Evolutionary conservation across 2,888 invertebrate genomes (phyloP).

Genomic region (Hedya salicella): DNA sequence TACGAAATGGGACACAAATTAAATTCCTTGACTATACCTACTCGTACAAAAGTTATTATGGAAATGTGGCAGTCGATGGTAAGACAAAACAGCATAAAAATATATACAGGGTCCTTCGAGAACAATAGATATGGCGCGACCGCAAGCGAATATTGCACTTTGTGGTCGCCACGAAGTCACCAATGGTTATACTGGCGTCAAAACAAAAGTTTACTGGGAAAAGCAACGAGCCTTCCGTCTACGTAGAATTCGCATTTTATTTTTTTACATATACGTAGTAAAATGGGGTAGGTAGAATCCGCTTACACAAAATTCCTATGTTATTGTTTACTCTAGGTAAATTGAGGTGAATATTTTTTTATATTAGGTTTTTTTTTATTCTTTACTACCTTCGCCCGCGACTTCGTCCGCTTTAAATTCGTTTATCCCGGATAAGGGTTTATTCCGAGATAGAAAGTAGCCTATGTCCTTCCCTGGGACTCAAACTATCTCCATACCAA

Average conservation of each 20-base stretch:
- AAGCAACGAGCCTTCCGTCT: neutral
- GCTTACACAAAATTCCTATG: too few relatives aligned
- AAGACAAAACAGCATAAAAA: slow-evolving; percentile 51
- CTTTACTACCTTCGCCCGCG: too few relatives aligned
- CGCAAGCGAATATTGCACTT: slow-evolving; percentile 60
- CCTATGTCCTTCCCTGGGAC: too few relatives aligned
- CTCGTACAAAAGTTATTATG: slow-evolving; percentile 8
- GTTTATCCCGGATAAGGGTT: too few relatives aligned
- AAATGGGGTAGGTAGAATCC: neutral
- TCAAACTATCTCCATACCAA: too few relatives aligned
- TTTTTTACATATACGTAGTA: neutral
- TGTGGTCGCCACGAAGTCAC: slow-evolving; percentile 52
- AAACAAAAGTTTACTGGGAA: slow-evolving; percentile 30
- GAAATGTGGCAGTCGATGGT: slow-evolving; percentile 38
- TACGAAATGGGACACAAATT: too few relatives aligned
- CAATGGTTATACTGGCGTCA: slow-evolving; percentile 21
- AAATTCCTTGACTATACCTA: too few relatives aligned
- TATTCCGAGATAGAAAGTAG: too few relatives aligned
- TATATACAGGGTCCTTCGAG: slow-evolving; percentile 50
- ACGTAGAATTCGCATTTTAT: neutral
- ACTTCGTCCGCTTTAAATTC: too few relatives aligned
- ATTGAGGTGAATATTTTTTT: neutral
- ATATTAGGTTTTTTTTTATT: too few relatives aligned
- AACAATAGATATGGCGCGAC: slow-evolving; percentile 59
- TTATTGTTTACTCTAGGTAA: neutral